Evolutionary conservation across 1,140 invertebrate species (phyloP), one percentile per base, ranked within the genome.

Genomic region (Neuroterus valhalla): DNA sequence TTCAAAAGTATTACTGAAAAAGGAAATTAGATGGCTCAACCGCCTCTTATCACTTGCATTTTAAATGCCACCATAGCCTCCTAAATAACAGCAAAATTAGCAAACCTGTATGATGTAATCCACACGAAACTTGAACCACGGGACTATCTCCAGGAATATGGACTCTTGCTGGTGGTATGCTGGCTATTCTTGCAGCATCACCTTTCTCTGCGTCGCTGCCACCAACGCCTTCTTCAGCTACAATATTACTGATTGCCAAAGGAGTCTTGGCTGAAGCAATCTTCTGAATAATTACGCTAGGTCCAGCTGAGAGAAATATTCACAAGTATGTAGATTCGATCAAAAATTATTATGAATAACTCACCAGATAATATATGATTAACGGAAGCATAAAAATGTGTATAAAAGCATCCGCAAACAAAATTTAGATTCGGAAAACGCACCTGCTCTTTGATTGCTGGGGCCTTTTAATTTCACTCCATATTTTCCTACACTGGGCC

Each of bases 51-150:
- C n/a, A n/a, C n/a, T n/a, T n/a, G n/a, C n/a, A n/a, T n/a, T n/a
- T n/a, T n/a, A 38, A 8, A 8, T 10, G 5, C 31, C 3, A 38
- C 31, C 31, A 38, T 1, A 38, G 4, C 31, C 31, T 38, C 31
- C 31, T 38, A 8, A 38, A 38, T 38, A 71, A 19, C 31, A 14
- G 46, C 52, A 45, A 38, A 68, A 38, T 44, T 50, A 69, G 10
- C 67, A 80, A 86, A 93, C 92, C 91, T 75, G 96, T 96, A 84
- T 98, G 97, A 88, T 98, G 96, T 55, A 98, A 91, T 10, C 97
- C 97, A 89, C 96, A 97, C 2, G 96, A 93, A 21, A 98, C 93
- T 88, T 97, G 95, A 31, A 94, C 90, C 46, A 96, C 94, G 4
- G 95, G 93, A 88, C 91, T 94, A 73, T 91, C 93, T 79, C 86